Evolutionary conservation across 2,113 vertebrate genomes (phyloP).

Genomic region (Clarias macrocephalus): DNA sequence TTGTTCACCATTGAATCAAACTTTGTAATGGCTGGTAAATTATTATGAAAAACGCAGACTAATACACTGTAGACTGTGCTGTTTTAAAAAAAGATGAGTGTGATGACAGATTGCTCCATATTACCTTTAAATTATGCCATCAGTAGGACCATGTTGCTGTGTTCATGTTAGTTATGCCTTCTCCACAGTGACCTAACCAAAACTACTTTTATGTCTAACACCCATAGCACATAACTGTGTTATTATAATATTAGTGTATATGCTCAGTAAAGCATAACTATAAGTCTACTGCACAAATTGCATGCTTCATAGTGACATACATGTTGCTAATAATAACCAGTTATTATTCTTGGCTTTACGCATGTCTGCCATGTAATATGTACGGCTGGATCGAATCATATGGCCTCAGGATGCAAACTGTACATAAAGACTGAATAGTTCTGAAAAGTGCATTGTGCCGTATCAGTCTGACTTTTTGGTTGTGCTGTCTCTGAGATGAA

Average conservation of each 20-base stretch:
- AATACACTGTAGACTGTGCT: background rate
- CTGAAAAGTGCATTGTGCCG: background rate
- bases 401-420: background rate
- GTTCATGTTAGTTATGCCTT: background rate
- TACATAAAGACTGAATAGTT: background rate
- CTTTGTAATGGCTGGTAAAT: background rate
- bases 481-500: background rate
- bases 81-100: background rate
- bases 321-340: background rate
- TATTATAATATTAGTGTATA: background rate
- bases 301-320: background rate
- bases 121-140: background rate
- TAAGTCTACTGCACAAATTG: background rate
- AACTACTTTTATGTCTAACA: slow-evolving; percentile 2
- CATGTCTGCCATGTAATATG: background rate
- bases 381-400: background rate
- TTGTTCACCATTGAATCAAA: background rate
- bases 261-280: background rate
- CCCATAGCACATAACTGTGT: background rate
- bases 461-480: background rate
- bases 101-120: background rate
- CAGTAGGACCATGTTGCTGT: background rate
- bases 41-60: background rate
- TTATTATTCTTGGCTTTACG: background rate
- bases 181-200: background rate